These are phyloP conservation scores for Anguilla marmorata DNA, from an alignment of 2,797 vertebrate species.

Conservation along the genomic window DNA sequence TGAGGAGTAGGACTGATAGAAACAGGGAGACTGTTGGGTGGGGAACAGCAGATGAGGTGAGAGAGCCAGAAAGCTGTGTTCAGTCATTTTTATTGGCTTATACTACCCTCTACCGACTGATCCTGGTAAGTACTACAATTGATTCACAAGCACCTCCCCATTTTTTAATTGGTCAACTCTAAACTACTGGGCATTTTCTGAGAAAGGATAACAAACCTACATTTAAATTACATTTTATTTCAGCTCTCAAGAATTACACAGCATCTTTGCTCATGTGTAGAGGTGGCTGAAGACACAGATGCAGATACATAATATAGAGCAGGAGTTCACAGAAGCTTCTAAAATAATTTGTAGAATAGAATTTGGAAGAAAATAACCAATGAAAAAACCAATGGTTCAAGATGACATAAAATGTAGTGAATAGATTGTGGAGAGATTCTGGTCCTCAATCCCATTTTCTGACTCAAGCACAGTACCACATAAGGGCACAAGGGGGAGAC, in stretches of 20 bases:
- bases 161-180: background rate
- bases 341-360: background rate
- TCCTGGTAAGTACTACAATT: background rate
- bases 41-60: background rate
- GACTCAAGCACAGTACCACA: background rate
- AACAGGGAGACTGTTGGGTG: no score
- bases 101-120: background rate
- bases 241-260: background rate
- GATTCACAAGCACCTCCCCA: background rate
- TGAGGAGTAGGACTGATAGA: background rate
- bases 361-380: background rate
- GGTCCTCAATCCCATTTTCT: no score
- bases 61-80: slow-evolving; percentile 5
- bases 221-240: background rate
- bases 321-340: background rate
- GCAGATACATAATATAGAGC: background rate
- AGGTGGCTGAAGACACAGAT: background rate
- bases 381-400: background rate
- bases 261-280: background rate
- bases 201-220: background rate
- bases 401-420: background rate
- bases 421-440: background rate
- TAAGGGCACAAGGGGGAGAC: background rate
- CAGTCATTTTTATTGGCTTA: background rate
- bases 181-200: background rate